Base-by-base conservation (phyloP, 2,113 vertebrate genomes). In the Myiozetetes cayanensis region DNA sequence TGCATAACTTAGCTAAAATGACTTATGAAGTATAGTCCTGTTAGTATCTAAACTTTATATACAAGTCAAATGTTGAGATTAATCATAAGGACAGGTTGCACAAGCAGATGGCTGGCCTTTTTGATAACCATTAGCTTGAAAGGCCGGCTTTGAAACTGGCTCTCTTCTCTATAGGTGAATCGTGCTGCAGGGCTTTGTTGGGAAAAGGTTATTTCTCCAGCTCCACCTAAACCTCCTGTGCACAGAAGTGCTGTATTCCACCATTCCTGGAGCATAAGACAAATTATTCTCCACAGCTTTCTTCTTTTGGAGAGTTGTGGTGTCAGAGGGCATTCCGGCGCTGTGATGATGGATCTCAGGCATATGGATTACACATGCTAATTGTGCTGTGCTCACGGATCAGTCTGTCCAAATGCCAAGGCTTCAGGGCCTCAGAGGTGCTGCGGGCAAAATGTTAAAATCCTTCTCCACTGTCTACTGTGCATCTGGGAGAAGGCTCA, bases 321-420 rank as follows among this genome's bases (percentile, higher is more conserved):
- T 95, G 89, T 95, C 58, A 9, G 58, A 93, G 92, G 86, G 85
- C 72, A 78, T 92, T 84, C 83, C 44, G 17, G 44, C 0, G 0
- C 88, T 35, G 52, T 90, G 65, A 22, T 81, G 85, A 81, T 78
- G 90, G 37, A 72, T 92, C 79, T 87, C 61, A 53, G 33, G 92
- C 95, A 94, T 93, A 94, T 96, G 96, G 94, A 95, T 66, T 89
- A 81, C 88, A 94, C 94, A 87, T 93, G 86, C 90, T 94, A 90
- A 96, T 96, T 97, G 85, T 13, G 39, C 73, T 58, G 46, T 85
- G 73, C 94, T 92, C 63, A 30, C 5, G 4, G 77, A 75, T 95
- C 65, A 53, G 56, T 82, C 84, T 89, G 39, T 75, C 83, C 92
- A 96, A 96, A 96, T 96, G 94, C 93, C 94, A 97, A 66, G 79